These are phyloP conservation scores for Onychostruthus taczanowskii DNA, from an alignment of 2,113 vertebrate species.

Conservation along the genomic window DNA sequence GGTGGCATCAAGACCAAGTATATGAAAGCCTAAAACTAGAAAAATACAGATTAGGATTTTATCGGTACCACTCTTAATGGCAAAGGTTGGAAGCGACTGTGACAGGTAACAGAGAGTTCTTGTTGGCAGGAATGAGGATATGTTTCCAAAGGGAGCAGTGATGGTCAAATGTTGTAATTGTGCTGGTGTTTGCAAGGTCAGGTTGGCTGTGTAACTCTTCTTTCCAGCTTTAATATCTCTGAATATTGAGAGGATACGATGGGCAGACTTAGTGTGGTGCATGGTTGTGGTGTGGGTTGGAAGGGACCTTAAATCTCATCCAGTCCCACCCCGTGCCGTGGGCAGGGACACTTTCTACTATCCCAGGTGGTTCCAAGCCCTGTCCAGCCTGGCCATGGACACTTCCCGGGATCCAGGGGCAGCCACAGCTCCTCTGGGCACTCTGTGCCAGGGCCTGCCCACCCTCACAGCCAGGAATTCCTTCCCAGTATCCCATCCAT, in stretches of 20 bases:
- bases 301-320: not conserved
- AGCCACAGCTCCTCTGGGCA: not conserved
- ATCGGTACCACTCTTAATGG: not conserved
- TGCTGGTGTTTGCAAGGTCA: not conserved
- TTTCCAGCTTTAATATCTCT: not conserved
- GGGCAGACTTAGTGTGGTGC: not conserved
- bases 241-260: no score
- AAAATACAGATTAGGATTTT: not conserved
- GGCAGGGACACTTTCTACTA: not conserved
- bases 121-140: not conserved
- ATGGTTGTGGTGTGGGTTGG: not conserved
- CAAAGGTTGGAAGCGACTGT: not conserved
- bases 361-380: not conserved
- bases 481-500: rapidly evolving
- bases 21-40: not conserved
- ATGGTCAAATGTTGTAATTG: not conserved
- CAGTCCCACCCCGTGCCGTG: rapidly evolving
- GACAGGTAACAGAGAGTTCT: not conserved
- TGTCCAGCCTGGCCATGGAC: rapidly evolving
- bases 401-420: not conserved
- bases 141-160: not conserved
- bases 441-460: rapidly evolving
- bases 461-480: not conserved
- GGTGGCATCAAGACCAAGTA: no score
- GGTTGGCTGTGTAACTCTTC: not conserved